Percentiles rank a stretch among this genome's conserved stretches.
Conservation (phyloP, 2,797 vertebrate species). For the Tokudaia muenninki region DNA sequence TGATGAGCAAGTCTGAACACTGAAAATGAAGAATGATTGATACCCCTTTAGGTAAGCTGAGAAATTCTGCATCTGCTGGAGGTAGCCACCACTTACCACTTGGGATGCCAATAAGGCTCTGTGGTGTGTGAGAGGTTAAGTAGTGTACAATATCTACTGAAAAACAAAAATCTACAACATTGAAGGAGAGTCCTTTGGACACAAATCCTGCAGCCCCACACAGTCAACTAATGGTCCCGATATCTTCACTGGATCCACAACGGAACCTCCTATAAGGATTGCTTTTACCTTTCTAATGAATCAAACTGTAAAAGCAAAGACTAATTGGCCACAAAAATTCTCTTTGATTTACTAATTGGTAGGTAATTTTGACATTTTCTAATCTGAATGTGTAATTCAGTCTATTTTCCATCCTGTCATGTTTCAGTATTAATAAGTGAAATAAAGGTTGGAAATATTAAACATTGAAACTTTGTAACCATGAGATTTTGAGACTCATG, state of each 20-base stretch:
- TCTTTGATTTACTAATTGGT: slow-evolving; percentile 27
- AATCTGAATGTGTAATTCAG: not conserved
- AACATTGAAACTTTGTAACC: not conserved
- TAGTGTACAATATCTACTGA: slow-evolving; percentile 81
- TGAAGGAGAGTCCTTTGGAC: slow-evolving; percentile 83
- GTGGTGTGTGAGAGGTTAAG: slow-evolving; percentile 84
- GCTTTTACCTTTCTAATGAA: slow-evolving; percentile 62
- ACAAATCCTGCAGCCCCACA: slow-evolving; percentile 75
- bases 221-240: slow-evolving; percentile 80
- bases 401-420: slow-evolving; percentile 16
- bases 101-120: slow-evolving; percentile 85
- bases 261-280: slow-evolving; percentile 60
- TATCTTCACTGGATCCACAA: slow-evolving; percentile 71
- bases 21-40: slow-evolving; percentile 86
- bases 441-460: slow-evolving; percentile 1
- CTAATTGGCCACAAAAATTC: slow-evolving; percentile 68
- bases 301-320: slow-evolving; percentile 53
- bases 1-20: slow-evolving; percentile 85
- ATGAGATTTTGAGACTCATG: not conserved
- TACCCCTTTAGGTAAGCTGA: slow-evolving; percentile 82
- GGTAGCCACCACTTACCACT: slow-evolving; percentile 84
- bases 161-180: slow-evolving; percentile 83
- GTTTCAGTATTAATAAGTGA: not conserved
- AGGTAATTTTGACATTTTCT: slow-evolving; percentile 10
- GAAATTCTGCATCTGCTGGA: slow-evolving; percentile 82